Percentiles rank a stretch among this genome's conserved stretches.
Evolutionary conservation across 2,888 invertebrate genomes (phyloP).

Genomic region (Rugalucina vietnamica): DNA sequence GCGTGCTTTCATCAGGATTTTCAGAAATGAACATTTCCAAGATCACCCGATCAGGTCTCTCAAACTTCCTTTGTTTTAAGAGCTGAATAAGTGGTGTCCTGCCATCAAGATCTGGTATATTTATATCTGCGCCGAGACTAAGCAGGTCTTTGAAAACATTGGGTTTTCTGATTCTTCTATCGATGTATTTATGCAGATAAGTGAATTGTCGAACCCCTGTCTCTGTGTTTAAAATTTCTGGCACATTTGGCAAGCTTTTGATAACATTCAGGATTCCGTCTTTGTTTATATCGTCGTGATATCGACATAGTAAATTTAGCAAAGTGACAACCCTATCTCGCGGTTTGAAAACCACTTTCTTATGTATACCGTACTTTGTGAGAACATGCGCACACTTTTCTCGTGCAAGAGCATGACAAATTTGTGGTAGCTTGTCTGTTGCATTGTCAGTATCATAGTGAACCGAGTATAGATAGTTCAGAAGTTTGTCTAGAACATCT

Average conservation of each 20-base stretch:
- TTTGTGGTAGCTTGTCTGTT: background rate
- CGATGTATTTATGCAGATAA: background rate
- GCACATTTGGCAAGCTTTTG: background rate
- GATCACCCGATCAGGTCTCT: background rate
- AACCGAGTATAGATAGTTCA: background rate
- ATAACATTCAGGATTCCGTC: background rate
- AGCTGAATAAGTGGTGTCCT: background rate
- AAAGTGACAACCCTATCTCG: background rate
- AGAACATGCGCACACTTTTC: background rate
- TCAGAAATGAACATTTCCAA: background rate
- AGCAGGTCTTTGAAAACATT: background rate
- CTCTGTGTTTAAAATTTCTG: background rate
- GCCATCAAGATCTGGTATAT: background rate
- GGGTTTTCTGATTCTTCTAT: background rate
- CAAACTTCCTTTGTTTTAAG: background rate
- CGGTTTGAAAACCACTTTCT: background rate
- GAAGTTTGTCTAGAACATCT: background rate
- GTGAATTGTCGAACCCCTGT: background rate
- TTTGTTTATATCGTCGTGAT: too few relatives aligned
- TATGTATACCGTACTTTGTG: background rate
- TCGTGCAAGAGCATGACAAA: background rate
- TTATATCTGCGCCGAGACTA: background rate
- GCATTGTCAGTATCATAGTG: background rate
- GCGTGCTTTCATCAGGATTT: background rate
- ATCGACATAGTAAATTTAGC: background rate